Evolutionary conservation across 2,113 vertebrate species (phyloP).

Genomic region (Phyllostomus discolor): DNA sequence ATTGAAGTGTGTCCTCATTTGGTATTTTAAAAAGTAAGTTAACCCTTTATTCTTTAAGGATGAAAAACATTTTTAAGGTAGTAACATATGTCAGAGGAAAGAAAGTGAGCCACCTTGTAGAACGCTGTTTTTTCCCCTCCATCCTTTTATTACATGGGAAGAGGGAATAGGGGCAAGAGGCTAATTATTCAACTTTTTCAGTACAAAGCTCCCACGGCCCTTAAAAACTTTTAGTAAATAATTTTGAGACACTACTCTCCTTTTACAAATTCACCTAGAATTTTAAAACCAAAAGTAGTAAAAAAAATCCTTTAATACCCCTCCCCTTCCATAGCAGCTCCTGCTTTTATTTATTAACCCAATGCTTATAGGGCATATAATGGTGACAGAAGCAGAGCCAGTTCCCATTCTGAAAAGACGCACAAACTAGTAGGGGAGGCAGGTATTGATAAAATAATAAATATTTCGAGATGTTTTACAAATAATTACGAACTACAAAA

Average conservation of each 20-base stretch:
- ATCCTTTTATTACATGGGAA: neutral
- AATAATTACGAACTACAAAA: neutral
- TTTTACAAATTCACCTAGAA: neutral
- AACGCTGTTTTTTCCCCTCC: neutral
- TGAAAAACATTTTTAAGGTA: neutral
- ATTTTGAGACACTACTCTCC: neutral
- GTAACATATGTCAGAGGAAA: neutral
- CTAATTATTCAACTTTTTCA: neutral
- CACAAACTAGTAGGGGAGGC: neutral
- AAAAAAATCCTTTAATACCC: neutral
- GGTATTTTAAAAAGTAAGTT: neutral
- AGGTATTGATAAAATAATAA: neutral
- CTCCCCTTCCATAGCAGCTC: neutral
- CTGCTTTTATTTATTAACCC: neutral
- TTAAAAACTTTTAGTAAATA: conserved; percentile 19
- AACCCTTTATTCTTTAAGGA: neutral
- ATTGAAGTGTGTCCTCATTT: neutral
- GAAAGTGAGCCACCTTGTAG: neutral
- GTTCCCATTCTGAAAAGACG: neutral
- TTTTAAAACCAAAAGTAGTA: neutral
- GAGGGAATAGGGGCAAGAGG: neutral
- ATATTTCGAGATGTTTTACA: neutral
- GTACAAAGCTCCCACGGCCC: neutral
- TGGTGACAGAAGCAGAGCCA: neutral
- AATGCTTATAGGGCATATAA: neutral